Evolutionary conservation across 2,888 invertebrate genomes (phyloP).

Genomic region (Cephus rjabovi): DNA sequence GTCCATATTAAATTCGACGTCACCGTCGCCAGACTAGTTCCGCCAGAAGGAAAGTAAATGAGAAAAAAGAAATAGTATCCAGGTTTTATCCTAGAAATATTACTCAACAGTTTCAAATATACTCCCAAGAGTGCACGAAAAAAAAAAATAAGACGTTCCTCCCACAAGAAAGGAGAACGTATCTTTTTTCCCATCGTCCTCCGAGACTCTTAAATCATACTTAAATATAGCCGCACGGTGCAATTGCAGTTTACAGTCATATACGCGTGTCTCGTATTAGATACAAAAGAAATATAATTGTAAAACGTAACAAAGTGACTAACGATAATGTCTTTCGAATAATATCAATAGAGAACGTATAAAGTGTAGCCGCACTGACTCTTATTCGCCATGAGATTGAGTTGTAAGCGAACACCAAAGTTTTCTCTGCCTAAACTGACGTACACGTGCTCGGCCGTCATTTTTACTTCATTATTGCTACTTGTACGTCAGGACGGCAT

Average conservation of each 20-base stretch:
- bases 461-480: background rate
- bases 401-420: background rate
- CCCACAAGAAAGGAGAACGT: background rate
- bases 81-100: background rate
- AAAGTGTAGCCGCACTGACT: background rate
- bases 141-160: background rate
- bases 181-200: background rate
- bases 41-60: background rate
- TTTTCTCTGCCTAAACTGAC: background rate
- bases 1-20: background rate
- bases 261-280: background rate
- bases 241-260: background rate
- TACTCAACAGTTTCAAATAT: background rate
- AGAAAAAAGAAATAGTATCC: background rate
- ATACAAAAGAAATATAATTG: slow-evolving; percentile 35
- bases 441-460: background rate
- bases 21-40: background rate
- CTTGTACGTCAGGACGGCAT: background rate
- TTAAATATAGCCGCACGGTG: background rate
- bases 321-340: slow-evolving; percentile 28
- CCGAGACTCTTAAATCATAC: background rate
- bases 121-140: background rate
- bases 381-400: background rate
- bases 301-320: slow-evolving; percentile 38
- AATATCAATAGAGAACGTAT: slow-evolving; percentile 25